Evolutionary conservation across 2,888 invertebrate genomes (phyloP), one percentile per base, ranked within the genome.

Genomic region (Chrysotoxum bicinctum): DNA sequence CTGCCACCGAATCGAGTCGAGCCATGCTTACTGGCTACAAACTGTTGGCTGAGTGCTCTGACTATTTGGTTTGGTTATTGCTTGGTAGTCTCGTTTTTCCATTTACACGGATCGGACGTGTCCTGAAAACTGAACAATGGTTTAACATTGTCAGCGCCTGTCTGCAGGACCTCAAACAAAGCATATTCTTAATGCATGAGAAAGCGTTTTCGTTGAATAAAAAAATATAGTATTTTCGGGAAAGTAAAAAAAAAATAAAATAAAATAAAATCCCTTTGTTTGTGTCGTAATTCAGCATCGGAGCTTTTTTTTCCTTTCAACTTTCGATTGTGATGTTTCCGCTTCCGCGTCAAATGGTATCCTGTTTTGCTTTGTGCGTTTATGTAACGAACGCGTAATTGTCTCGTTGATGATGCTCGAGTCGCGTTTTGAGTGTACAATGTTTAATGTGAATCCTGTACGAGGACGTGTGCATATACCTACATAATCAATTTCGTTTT

Each of bases 61-160:
- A 56, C 32, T 76, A 19, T 54, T 60, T 35, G 40, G 62, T 73
- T 74, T 79, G 74, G 48, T 75, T 54, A 52, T 35, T 32, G 62
- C 68, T 74, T 79, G 74, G 48, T 75, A 84, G 84, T 84, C 80
- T 75, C 37, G 37, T 72, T 80, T 84, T 75, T 32, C 45, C 74
- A 43, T 56, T 60, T 43, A 3, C 19, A 70, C 70, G 66, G 66
- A 70, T 54, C 70, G 75, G 84, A 79, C 50, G 84, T 75, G 52
- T 58, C 12, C 48, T 30, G 40, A 26, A 35, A 50, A 69, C 52
- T n/a, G 3, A 26, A 19, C 69, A 26, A 60, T 64, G 19, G 19
- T 43, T 48, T 54, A 26, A 54, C 32, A 58, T 23, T 48, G 23
- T 14, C 40, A 16, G 16, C 6, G 19, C 32, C 16, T 58, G 37